phyloP scores from a whole-genome alignment of 1,140 invertebrate genomes.

The Tetranychus urticae region DNA sequence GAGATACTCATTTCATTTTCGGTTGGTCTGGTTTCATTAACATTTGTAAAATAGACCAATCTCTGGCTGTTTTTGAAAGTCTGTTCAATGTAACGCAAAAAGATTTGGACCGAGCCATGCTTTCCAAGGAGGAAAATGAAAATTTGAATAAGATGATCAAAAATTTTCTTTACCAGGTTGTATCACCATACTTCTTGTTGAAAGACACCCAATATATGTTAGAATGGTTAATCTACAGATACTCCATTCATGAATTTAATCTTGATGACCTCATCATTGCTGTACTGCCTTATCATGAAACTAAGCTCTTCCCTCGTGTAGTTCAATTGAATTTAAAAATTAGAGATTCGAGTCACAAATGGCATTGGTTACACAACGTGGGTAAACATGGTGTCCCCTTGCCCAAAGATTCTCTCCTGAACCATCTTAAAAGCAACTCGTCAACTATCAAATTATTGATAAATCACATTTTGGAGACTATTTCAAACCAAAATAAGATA shows the following conservation, averaged over 20 bases:
- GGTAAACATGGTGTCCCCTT: slow-evolving; percentile 47
- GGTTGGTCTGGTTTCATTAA: slow-evolving; percentile 57
- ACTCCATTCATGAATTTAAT: slow-evolving; percentile 63
- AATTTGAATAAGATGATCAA: slow-evolving; percentile 47
- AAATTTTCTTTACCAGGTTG: slow-evolving; percentile 40
- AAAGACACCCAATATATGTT: slow-evolving; percentile 61
- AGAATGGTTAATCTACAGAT: slow-evolving; percentile 67
- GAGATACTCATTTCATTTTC: slow-evolving; percentile 55
- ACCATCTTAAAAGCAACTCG: slow-evolving; percentile 38
- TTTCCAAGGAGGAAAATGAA: slow-evolving; percentile 43
- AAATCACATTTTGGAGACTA: slow-evolving; percentile 15
- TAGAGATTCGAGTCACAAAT: slow-evolving; percentile 34
- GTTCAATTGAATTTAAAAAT: slow-evolving; percentile 38
- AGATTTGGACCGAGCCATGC: slow-evolving; percentile 50
- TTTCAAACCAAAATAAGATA: not conserved
- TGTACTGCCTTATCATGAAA: slow-evolving; percentile 72
- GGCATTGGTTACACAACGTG: slow-evolving; percentile 46
- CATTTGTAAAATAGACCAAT: slow-evolving; percentile 38
- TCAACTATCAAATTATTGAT: slow-evolving; percentile 48
- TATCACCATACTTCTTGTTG: slow-evolving; percentile 66
- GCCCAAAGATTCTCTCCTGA: slow-evolving; percentile 39
- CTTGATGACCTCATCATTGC: slow-evolving; percentile 46
- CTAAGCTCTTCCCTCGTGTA: slow-evolving; percentile 55
- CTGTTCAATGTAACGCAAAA: slow-evolving; percentile 48
- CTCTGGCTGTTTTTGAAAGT: slow-evolving; percentile 43